These are phyloP conservation scores for Suillia variegata DNA, from an alignment of 2,888 invertebrate species.

Conservation along the genomic window DNA sequence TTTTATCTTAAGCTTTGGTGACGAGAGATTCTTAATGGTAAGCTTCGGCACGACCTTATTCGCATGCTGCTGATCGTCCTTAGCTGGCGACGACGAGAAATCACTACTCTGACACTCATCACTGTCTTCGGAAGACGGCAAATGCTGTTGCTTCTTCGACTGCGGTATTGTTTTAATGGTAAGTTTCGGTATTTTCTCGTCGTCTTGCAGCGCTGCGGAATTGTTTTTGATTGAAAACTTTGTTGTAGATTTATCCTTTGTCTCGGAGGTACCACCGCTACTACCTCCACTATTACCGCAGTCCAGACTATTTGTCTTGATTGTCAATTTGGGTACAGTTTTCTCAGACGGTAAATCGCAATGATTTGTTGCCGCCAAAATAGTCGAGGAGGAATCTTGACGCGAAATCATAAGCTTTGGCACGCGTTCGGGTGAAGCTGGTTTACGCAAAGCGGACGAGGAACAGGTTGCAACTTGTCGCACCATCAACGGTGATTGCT, in stretches of 20 bases:
- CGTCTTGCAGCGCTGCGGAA: background rate
- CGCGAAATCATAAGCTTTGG: slow-evolving; percentile 56
- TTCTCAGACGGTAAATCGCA: slow-evolving; percentile 22
- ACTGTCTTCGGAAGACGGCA: slow-evolving; percentile 42
- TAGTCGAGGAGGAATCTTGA: slow-evolving; percentile 45
- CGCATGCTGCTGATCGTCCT: slow-evolving; percentile 19
- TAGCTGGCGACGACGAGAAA: slow-evolving; percentile 25
- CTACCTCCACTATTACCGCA: too few relatives aligned
- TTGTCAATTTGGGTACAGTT: slow-evolving; percentile 50
- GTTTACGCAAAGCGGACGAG: slow-evolving; percentile 27
- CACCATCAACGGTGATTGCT: slow-evolving; percentile 27
- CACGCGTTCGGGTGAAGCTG: slow-evolving; percentile 41
- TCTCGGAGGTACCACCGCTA: slow-evolving; percentile 6
- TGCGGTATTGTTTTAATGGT: slow-evolving; percentile 42
- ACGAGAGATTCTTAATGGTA: slow-evolving; percentile 58
- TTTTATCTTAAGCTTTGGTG: slow-evolving; percentile 63
- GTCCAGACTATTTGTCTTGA: slow-evolving; percentile 39
- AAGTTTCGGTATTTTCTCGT: slow-evolving; percentile 47
- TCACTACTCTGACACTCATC: slow-evolving; percentile 36
- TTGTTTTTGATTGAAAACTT: slow-evolving; percentile 18
- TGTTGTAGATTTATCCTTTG: slow-evolving; percentile 11
- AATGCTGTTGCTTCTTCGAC: slow-evolving; percentile 40
- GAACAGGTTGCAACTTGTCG: slow-evolving; percentile 21
- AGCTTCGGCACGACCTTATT: slow-evolving; percentile 50
- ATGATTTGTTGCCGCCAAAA: slow-evolving; percentile 57